phyloP scores from a whole-genome alignment of 1,140 invertebrate species.

The Sycophila sp. region DNA sequence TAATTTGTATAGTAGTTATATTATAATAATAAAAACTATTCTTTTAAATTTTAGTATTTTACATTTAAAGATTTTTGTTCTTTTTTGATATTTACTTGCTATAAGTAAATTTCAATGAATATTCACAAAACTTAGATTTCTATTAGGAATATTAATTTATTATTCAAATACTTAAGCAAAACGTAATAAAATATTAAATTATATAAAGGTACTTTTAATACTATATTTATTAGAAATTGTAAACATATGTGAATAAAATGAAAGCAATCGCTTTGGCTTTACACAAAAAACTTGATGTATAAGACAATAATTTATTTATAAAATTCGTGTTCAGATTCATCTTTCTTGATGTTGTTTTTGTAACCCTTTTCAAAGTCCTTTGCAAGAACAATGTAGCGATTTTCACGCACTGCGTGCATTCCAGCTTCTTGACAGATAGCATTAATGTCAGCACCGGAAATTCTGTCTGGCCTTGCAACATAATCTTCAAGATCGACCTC shows the following conservation, averaged over 20 bases:
- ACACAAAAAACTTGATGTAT: neutral
- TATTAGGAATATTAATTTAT: neutral
- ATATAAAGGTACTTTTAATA: slow-evolving; percentile 23
- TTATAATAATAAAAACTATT: neutral
- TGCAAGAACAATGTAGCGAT: slow-evolving; percentile 96
- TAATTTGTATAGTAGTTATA: neutral
- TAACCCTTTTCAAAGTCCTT: slow-evolving; percentile 99
- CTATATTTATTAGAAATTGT: slow-evolving; percentile 28
- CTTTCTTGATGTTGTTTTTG: slow-evolving; percentile 99
- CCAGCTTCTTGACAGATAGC: slow-evolving; percentile 98
- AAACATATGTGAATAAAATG: slow-evolving; percentile 33
- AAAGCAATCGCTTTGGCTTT: slow-evolving; percentile 10
- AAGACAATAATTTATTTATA: slow-evolving; percentile 85
- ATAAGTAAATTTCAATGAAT: too few species aligned
- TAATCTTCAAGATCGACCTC: slow-evolving; percentile 99
- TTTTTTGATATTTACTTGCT: too few species aligned
- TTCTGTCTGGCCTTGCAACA: slow-evolving; percentile 97
- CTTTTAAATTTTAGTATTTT: too few species aligned
- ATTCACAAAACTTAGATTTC: too few species aligned
- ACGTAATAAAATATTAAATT: slow-evolving; percentile 12
- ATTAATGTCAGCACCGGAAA: slow-evolving; percentile 99
- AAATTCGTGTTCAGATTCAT: slow-evolving; percentile 99
- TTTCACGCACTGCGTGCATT: slow-evolving; percentile 97
- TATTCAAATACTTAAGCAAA: neutral
- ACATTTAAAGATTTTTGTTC: too few species aligned